Conservation (phyloP, 1,140 invertebrate species). For the Lanistes nyassanus region DNA sequence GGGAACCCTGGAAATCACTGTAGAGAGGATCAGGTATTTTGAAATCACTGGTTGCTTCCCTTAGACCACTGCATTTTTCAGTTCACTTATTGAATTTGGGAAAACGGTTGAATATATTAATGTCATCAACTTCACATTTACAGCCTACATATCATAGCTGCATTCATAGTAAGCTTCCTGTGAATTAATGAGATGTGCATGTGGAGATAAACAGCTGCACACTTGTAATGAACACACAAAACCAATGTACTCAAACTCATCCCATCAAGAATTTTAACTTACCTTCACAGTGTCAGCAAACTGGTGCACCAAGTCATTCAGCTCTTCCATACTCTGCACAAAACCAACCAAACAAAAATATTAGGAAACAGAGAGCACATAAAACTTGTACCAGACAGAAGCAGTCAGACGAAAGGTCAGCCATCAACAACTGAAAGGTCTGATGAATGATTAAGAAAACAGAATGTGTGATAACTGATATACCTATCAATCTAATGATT, state of each 20-base stretch:
- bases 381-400: not conserved
- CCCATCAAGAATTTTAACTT: constrained; percentile 16
- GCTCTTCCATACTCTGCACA: constrained; percentile 52
- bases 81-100: too few species aligned
- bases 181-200: not conserved
- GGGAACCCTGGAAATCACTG: too few species aligned
- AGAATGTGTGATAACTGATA: too few species aligned
- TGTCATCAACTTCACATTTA: too few species aligned
- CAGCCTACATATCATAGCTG: too few species aligned
- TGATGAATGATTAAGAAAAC: not conserved
- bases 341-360: constrained; percentile 10
- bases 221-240: not conserved
- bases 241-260: not conserved
- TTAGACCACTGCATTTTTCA: too few species aligned
- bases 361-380: not conserved
- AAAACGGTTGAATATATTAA: too few species aligned
- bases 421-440: not conserved
- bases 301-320: constrained; percentile 55
- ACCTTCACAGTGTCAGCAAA: constrained; percentile 54
- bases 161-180: too few species aligned
- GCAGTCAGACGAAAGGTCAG: too few species aligned
- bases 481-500: too few species aligned
- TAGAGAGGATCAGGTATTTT: too few species aligned
- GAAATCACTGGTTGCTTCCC: too few species aligned
- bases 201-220: not conserved